Evolutionary conservation across 1,140 invertebrate species (phyloP), one percentile per base, ranked within the genome.

Genomic region (Meloidogyne chitwoodi): DNA sequence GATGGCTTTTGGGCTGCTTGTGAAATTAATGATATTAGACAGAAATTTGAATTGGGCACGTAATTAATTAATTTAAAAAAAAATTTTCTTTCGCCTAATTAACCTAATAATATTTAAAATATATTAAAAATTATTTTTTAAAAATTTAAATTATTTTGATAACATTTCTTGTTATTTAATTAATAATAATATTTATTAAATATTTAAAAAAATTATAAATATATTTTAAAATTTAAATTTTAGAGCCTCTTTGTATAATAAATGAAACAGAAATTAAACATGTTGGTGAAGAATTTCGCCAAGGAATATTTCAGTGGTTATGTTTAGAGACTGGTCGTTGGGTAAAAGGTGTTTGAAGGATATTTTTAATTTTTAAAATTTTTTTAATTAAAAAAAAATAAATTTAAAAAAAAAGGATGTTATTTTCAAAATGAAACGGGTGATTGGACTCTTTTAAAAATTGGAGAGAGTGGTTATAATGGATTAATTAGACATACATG

Each of bases 351-450:
- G 68, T 67, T 19, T 48, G 11, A 27, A 16, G 26, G 27, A 34
- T 4, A 68, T 6, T 38, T 29, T 27, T 29, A 34, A n/a, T 19
- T 48, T 4, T 77, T 66, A 14, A 2, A 38, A 41, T 31, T 19
- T 41, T 64, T 4, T n/a, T 19, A 4, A 19, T 24, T 19, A 34
- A 29, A 41, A 12, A 38, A 75, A 61, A 12, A 29, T 72, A 41
- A 41, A 41, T 41, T 41, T 41, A 0, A 41, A n/a, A n/a, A n/a
- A 56, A 56, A 19, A 86, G 84, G 84, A 1, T 86, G 84, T 67
- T 86, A 84, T 63, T 86, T 84, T 61, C 77, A 84, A 67, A 87
- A 86, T 65, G 84, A 86, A 77, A 86, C 84, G n/a, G 75, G 79
- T 8, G 56, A 84, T 6, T 85, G 83, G 76, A 75, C 83, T 12